Evolutionary conservation across 2,113 vertebrate species (phyloP), one percentile per base, ranked within the genome.

Genomic region (Genyomyrus donnyi): DNA sequence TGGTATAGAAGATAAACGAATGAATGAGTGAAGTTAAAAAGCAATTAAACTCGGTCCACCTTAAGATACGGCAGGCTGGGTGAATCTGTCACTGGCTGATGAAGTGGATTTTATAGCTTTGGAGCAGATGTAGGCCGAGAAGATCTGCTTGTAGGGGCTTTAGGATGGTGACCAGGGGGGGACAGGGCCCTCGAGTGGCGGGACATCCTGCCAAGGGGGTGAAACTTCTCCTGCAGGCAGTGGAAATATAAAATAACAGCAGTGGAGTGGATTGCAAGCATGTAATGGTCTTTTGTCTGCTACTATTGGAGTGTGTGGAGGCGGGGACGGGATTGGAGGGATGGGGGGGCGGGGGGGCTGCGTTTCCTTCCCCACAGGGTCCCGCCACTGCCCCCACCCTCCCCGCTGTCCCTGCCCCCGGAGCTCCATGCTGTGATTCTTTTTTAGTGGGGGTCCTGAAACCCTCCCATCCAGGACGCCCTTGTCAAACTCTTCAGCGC

Each of bases 221-320:
- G 96, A 96, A 95, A 95, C 95, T 95, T 94, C 95, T 94, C 95
- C 96, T 93, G 94, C 95, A 92, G 95, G 92, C 93, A 92, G 94
- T 95, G 91, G 94, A 95, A 97, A 80, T 96, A 96, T 95, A 97
- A 97, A 97, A 96, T 97, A 98, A 96, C 96, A 96, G 97, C 97
- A 94, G 96, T 95, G 96, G 95, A 96, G 97, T 97, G 98, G 98
- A 98, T 98, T 97, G 97, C 97, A 98, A 95, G 96, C 97, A 95
- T 97, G 97, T 97, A 98, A 97, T 97, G 95, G 97, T 97, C 97
- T 98, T 98, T 98, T 97, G 96, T 97, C 93, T 91, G 93, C 93
- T 93, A 94, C 96, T 94, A 92, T 94, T 96, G 95, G 93, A 58
- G 88, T 48, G 31, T 31, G 39, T 45, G 88, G 56, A 15, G 56